Base-by-base conservation (phyloP, 2,113 vertebrate species). In the Zosterops hypoxanthus region DNA sequence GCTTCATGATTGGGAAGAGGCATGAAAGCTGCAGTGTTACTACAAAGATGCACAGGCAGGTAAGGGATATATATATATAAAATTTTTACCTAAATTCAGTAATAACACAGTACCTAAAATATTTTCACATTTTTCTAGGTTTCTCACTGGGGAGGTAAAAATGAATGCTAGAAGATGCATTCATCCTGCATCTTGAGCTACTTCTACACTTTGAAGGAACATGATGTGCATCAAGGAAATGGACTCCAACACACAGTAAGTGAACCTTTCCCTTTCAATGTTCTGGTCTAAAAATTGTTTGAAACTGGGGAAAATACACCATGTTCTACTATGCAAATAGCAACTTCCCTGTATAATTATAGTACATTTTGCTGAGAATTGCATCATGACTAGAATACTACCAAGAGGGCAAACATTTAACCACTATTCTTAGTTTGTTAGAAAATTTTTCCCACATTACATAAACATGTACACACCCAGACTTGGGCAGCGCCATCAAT, bases 401-500 rank as follows among this genome's bases (percentile, higher is more conserved):
- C 52, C 28, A 77, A 80, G 76, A 93, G 50, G 82, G 88, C 87
- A 95, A 93, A 95, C 79, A 96, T 92, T 83, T 66, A 80, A 80
- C 91, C 90, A 90, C 90, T 95, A 88, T 94, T 94, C 91, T 96
- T 96, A 82, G 91, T 85, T 86, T 91, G 77, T 70, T 85, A 59
- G 34, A 89, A 90, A 90, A 56, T 86, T 86, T 90, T 96, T 90
- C 94, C 93, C 93, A 93, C 41, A 82, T 96, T 94, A 86, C 76
- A 88, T 81, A 86, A 94, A 94, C 71, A 85, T 0, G 0, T 44
- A 59, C 81, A 89, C 94, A 95, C 79, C 82, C 87, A 4, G 52
- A 70, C 21, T 41, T 9, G 24, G n/a, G 88, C 60, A 81, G 72
- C 33, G 36, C 55, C 82, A 92, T 70, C 75, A 82, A 66, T 75